Evolutionary conservation across 2,888 invertebrate species (phyloP).

Genomic region (Erebia aethiops): DNA sequence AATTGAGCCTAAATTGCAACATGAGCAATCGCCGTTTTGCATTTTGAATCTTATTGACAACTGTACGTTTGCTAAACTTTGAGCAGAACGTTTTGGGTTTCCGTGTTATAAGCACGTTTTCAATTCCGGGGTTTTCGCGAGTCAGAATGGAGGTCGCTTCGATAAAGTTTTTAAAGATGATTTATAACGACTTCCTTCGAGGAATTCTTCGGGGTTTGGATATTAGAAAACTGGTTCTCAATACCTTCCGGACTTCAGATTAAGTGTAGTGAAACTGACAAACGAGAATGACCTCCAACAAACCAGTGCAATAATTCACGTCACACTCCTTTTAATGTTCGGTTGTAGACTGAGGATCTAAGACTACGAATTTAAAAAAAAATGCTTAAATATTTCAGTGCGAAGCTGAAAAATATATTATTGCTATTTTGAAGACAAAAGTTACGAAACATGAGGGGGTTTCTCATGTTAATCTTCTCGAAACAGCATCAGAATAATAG

Average conservation of each 20-base stretch:
- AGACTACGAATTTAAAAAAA: no score
- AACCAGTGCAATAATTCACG: not conserved
- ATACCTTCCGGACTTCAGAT: conserved; percentile 23
- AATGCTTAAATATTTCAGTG: no score
- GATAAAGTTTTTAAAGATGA: conserved; percentile 67
- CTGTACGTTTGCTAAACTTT: conserved; percentile 24
- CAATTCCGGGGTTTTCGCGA: conserved; percentile 71
- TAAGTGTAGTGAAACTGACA: conserved; percentile 1
- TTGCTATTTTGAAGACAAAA: no score
- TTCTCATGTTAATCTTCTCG: conserved; percentile 1
- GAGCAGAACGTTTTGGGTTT: conserved; percentile 52
- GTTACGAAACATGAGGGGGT: not conserved
- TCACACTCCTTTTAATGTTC: no score
- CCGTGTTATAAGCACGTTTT: conserved; percentile 55
- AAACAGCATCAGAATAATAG: conserved; percentile 8
- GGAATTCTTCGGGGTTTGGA: conserved; percentile 41
- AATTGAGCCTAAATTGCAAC: not conserved
- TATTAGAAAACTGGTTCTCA: conserved; percentile 36
- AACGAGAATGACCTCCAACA: not conserved
- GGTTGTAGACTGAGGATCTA: no score
- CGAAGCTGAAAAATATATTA: no score
- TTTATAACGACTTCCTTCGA: conserved; percentile 70
- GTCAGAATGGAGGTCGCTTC: conserved; percentile 56
- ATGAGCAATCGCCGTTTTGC: not conserved
- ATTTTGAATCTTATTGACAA: not conserved